Base-by-base conservation (phyloP, 2,888 invertebrate species). In the Corythucha ciliata region DNA sequence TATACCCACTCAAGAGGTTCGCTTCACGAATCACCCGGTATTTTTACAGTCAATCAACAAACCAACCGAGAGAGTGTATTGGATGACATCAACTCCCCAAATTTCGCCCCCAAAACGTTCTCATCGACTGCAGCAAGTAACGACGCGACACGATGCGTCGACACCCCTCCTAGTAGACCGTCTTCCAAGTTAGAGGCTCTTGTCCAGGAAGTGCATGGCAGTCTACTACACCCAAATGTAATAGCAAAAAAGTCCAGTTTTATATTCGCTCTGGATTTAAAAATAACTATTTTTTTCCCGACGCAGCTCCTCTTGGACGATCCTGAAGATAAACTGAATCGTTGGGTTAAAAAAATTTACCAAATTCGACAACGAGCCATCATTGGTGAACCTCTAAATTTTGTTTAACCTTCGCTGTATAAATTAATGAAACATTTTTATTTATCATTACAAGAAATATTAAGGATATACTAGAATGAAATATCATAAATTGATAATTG, bases 261-360 rank as follows among this genome's bases (percentile, higher is more conserved):
- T 8, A 29, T 10, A 29, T 10, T n/a, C 12, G 29, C 8, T n/a
- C 12, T 8, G 12, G 8, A 29, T 29, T 29, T 29, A 29, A 21
- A 47, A 41, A 37, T 29, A 10, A 29, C 10, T 29, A 29, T 29
- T 29, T n/a, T n/a, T n/a, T 29, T 29, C 12, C 29, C 29, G 10
- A 29, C 50, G 10, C 57, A 61, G 58, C 52, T 62, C 48, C 48
- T 62, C 34, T 53, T 60, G 32, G 59, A 58, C 50, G 60, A 60
- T 51, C 55, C 57, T 34, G 53, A 59, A 36, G 57, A 59, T 26
- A 62, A 60, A 45, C 45, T 61, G 34, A 62, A 62, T 48, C 58
- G 58, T 21, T 63, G 63, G 63, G 56, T 62, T 29, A 62, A 60
- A 44, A 63, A 61, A 53, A 39, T 63, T 8, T 61, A 56, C 47